These are phyloP conservation scores for Nineta flava DNA, from an alignment of 2,888 invertebrate genomes.

Conservation along the genomic window DNA sequence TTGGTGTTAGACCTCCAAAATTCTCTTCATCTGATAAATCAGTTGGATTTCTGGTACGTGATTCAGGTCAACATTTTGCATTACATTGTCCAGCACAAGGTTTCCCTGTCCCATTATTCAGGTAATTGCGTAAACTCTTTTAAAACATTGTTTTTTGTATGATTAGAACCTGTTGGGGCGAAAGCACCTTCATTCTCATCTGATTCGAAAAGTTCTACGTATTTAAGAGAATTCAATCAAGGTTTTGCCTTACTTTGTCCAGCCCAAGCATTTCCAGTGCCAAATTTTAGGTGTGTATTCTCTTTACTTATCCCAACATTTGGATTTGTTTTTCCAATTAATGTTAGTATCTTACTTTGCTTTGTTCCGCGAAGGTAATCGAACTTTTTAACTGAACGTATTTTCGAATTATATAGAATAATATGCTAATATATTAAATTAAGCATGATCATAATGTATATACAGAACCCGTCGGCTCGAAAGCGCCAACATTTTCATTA, in stretches of 20 bases:
- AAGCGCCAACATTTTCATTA: conserved; percentile 31
- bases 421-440: too few species aligned
- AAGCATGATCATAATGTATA: too few species aligned
- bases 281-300: conserved; percentile 42
- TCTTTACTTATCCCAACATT: neutral
- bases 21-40: conserved; percentile 30
- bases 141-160: too few species aligned
- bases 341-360: neutral
- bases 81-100: conserved; percentile 47
- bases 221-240: conserved; percentile 36
- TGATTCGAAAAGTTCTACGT: conserved; percentile 44
- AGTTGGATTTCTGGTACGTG: neutral
- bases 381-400: neutral
- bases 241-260: conserved; percentile 49
- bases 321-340: neutral
- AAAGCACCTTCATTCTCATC: conserved; percentile 45
- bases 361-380: neutral
- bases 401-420: too few species aligned
- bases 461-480: conserved; percentile 36
- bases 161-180: conserved; percentile 40
- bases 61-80: conserved; percentile 7
- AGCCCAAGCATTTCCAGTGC: conserved; percentile 53
- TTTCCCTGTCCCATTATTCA: conserved; percentile 5
- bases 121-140: neutral
- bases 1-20: conserved; percentile 43